Conservation (phyloP, 2,113 vertebrate genomes). For the Tursiops truncatus region DNA sequence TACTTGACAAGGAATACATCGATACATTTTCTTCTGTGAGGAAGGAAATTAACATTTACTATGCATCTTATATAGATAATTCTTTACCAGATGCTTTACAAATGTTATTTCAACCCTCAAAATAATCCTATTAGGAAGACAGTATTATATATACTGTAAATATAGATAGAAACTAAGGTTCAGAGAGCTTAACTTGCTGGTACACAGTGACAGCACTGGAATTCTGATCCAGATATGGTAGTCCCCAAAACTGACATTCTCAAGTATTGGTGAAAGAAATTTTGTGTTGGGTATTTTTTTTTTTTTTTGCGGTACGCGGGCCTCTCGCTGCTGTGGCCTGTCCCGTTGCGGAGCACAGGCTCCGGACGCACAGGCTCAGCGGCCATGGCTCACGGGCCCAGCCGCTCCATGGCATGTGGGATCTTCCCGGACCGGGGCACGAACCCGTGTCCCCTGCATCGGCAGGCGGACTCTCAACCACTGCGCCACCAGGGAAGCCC, state of each 20-base stretch:
- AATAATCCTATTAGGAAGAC: not conserved
- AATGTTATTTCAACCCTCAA: not conserved
- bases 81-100: not conserved
- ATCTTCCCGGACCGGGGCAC: too few species aligned
- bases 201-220: not conserved
- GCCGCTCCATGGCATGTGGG: too few species aligned
- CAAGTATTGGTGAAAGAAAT: not conserved
- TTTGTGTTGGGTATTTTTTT: not conserved
- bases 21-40: not conserved
- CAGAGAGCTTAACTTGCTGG: not conserved
- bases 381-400: too few species aligned
- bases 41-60: conserved; percentile 32
- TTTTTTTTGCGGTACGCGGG: too few species aligned
- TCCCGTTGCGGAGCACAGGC: too few species aligned
- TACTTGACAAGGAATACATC: not conserved
- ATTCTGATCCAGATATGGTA: conserved; percentile 9
- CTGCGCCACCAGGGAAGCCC: too few species aligned
- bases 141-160: not conserved
- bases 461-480: too few species aligned
- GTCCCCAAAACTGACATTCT: conserved; percentile 32
- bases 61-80: not conserved
- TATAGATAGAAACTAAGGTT: not conserved
- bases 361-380: too few species aligned
- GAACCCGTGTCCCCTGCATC: too few species aligned
- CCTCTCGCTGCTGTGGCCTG: too few species aligned